Evolutionary conservation across 2,113 vertebrate genomes (phyloP), one percentile per base, ranked within the genome.

Genomic region (Cariama cristata): DNA sequence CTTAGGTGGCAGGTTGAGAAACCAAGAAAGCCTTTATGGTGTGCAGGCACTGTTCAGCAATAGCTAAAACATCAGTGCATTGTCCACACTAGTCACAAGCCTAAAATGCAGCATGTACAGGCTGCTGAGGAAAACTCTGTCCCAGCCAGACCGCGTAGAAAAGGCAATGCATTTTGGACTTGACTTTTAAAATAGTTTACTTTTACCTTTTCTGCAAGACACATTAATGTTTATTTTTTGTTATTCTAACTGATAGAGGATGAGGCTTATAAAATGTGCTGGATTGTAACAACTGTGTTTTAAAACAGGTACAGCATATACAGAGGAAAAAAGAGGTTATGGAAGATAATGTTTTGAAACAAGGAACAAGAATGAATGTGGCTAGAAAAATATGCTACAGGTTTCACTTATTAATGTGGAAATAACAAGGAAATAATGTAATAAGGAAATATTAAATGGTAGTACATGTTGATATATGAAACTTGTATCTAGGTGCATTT

Each of bases 81-180:
- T 40, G 33, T 14, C 38, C 13, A 16, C 8, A 6, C 30, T 52
- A 47, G 3, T 68, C 28, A 33, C 35, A 88, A 52, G 56, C 21
- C 30, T 67, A 38, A 67, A 77, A 32, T 0, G 2, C 59, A 79
- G 42, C 21, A 68, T 11, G 3, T 9, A 33, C 0, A 0, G 26
- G 32, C 30, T 55, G 7, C 60, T 74, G 79, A 40, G 38, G 8
- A 75, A 12, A 58, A 35, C 30, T 45, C 33, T 52, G 15, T 17
- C 45, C 21, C 1, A 1, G 9, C 24, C 33, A 68, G 62, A 56
- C 4, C 8, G 74, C 16, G 7, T 68, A 63, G 68, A 63, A 90
- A 82, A 67, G 35, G 7, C 21, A 32, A 17, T 27, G 20, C 7
- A 5, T 64, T 86, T 79, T 73, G 59, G 69, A 22, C 33, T 42